These are phyloP conservation scores for Thereva nobilitata DNA, from an alignment of 2,888 invertebrate genomes.

Conservation along the genomic window DNA sequence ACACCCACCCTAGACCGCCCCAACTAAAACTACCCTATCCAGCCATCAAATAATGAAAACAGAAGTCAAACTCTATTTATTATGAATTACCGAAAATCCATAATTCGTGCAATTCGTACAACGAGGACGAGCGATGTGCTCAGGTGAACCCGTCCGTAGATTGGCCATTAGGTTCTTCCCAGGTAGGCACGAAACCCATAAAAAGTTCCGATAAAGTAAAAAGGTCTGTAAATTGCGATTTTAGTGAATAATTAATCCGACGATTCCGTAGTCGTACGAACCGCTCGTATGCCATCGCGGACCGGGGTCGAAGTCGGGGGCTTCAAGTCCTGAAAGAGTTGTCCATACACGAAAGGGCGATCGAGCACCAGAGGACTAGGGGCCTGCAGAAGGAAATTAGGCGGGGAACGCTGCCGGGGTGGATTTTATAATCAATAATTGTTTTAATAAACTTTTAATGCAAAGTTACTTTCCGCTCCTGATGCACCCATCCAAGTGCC, in stretches of 20 bases:
- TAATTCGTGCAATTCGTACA: slow-evolving; percentile 39
- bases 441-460: slow-evolving; percentile 39
- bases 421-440: slow-evolving; percentile 34
- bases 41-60: slow-evolving; percentile 34
- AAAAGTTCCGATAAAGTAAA: slow-evolving; percentile 40
- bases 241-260: slow-evolving; percentile 39
- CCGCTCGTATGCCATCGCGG: slow-evolving; percentile 13
- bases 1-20: slow-evolving; percentile 7
- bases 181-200: slow-evolving; percentile 39
- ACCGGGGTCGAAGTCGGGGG: slow-evolving; percentile 8
- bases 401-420: not conserved
- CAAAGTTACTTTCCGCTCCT: slow-evolving; percentile 27
- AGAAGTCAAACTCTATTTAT: slow-evolving; percentile 39
- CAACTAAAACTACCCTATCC: slow-evolving; percentile 23
- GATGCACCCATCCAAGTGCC: slow-evolving; percentile 21
- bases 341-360: slow-evolving; percentile 27
- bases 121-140: slow-evolving; percentile 31
- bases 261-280: slow-evolving; percentile 34
- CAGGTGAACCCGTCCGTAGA: slow-evolving; percentile 34
- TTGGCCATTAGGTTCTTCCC: slow-evolving; percentile 37
- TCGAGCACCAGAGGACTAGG: not conserved
- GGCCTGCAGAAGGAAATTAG: not conserved
- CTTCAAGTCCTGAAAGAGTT: slow-evolving; percentile 25
- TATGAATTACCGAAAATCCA: slow-evolving; percentile 40
- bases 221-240: slow-evolving; percentile 39